These are phyloP conservation scores for Oncorhynchus nerka DNA, from an alignment of 2,113 vertebrate genomes.

Conservation along the genomic window DNA sequence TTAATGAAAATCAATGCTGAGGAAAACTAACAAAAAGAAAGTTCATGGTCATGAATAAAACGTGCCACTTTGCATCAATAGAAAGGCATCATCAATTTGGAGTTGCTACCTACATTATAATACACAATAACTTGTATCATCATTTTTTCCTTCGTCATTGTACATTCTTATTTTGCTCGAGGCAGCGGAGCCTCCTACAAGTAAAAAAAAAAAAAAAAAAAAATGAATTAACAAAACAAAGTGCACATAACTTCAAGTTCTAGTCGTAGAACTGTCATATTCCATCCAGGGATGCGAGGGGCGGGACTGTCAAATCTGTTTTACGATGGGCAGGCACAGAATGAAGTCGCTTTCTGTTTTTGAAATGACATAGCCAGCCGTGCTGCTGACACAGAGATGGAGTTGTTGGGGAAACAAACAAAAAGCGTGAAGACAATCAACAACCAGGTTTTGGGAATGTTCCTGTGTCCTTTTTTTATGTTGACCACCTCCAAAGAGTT, in stretches of 20 bases:
- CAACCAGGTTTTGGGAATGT: constrained; percentile 57
- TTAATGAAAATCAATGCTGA: constrained; percentile 61
- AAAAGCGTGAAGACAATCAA: constrained; percentile 65
- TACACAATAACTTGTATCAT: constrained; percentile 54
- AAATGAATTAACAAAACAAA: constrained; percentile 55
- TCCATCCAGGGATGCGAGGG: constrained; percentile 61
- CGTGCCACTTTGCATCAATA: constrained; percentile 79
- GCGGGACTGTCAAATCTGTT: constrained; percentile 15
- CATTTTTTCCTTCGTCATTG: constrained; percentile 77
- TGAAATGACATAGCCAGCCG: constrained; percentile 28
- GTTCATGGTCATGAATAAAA: constrained; percentile 57
- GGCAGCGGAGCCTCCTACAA: constrained; percentile 57
- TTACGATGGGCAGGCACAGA: constrained; percentile 58
- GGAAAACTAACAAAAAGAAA: constrained; percentile 34
- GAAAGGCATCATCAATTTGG: constrained; percentile 82
- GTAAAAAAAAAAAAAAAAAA: constrained; percentile 40
- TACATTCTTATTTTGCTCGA: constrained; percentile 79
- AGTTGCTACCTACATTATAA: constrained; percentile 70
- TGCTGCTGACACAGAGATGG: constrained; percentile 26
- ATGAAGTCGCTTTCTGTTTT: constrained; percentile 42
- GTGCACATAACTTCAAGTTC: constrained; percentile 69
- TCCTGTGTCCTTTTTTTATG: constrained; percentile 36
- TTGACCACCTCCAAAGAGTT: constrained; percentile 54
- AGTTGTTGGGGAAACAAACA: constrained; percentile 32
- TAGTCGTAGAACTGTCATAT: constrained; percentile 59